phyloP scores from a whole-genome alignment of 2,888 invertebrate species.

The Ditylenchus weischeri region DNA sequence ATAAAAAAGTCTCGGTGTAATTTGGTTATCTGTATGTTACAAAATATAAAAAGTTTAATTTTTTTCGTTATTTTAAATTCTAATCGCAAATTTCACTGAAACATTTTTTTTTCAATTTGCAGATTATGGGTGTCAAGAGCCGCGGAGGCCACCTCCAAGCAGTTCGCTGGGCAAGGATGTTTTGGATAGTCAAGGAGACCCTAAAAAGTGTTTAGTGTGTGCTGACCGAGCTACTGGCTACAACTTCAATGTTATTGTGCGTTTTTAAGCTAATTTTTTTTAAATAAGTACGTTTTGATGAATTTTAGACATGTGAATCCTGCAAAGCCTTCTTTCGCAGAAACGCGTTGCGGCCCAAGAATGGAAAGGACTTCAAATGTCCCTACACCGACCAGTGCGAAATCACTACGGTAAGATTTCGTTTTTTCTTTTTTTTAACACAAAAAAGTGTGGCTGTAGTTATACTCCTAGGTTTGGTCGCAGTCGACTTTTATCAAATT shows the following conservation, averaged over 20 bases:
- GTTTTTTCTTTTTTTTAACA: slow-evolving; percentile 18
- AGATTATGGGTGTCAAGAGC: no score
- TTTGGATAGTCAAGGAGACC: neutral
- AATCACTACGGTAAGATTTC: slow-evolving; percentile 42
- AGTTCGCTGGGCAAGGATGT: no score
- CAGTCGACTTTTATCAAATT: no score
- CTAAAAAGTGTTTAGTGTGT: slow-evolving; percentile 54
- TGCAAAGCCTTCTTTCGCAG: slow-evolving; percentile 94
- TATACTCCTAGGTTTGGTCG: no score
- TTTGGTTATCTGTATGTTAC: no score
- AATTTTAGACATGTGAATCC: slow-evolving; percentile 68
- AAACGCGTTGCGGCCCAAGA: slow-evolving; percentile 75
- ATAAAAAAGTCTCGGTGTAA: no score
- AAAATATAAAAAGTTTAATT: no score
- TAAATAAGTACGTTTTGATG: neutral
- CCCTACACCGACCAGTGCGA: slow-evolving; percentile 56
- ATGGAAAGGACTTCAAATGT: slow-evolving; percentile 52
- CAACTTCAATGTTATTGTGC: slow-evolving; percentile 55
- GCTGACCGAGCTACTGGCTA: slow-evolving; percentile 56
- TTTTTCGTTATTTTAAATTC: no score
- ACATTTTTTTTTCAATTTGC: no score
- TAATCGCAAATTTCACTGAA: no score
- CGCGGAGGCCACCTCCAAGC: no score
- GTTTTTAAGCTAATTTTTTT: neutral
- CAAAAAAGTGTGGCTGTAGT: slow-evolving; percentile 1